Evolutionary conservation across 37 sponge, comb jelly and placozoan genomes (phyloP), one percentile per base, ranked within the genome.

Genomic region (Aplysina aerophoba): DNA sequence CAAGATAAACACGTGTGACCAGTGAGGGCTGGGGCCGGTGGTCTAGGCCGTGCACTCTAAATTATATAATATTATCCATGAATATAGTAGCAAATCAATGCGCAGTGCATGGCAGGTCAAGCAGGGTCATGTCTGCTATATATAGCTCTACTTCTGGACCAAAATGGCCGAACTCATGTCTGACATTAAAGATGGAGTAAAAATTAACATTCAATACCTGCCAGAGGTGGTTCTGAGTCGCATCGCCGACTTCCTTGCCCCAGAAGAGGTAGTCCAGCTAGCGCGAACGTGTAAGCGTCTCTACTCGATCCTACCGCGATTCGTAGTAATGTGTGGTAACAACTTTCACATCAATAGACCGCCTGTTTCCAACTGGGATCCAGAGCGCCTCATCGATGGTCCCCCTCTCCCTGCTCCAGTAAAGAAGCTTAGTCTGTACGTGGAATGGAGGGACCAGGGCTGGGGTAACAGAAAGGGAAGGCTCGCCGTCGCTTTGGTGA

Each of bases 401-500:
- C 83, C 88, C 6, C 62, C 19, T 0, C 83, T 88, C 63, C 33
- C 77, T 13, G 4, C 37, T n/a, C 15, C 78, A 0, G 88, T 88
- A 19, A 88, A 88, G 83, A 81, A 68, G 35, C 77, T 88, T 17
- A 73, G 56, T 5, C 15, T 88, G n/a, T 81, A 73, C 33, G 73
- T 82, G 64, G 57, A 25, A 34, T 88, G 88, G 88, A 88, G 73
- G 33, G 88, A 88, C 55, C 88, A 88, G 34, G 88, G 88, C 63
- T 88, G 83, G 83, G 88, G 88, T 4, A 88, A 88, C 73, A 22
- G 63, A 24, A 88, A 88, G 36, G 88, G 88, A 25, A 64, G 82
- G 67, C 33, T 88, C 31, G 81, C 73, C 31, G 53, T 88, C 25
- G 12, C 22, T 12, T 69, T 88, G 60, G 79, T 88, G 88, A 67